Percentiles rank a stretch among this genome's conserved stretches.
Conservation (phyloP, 2,113 vertebrate genomes). For the Ivindomyrus marchei region DNA sequence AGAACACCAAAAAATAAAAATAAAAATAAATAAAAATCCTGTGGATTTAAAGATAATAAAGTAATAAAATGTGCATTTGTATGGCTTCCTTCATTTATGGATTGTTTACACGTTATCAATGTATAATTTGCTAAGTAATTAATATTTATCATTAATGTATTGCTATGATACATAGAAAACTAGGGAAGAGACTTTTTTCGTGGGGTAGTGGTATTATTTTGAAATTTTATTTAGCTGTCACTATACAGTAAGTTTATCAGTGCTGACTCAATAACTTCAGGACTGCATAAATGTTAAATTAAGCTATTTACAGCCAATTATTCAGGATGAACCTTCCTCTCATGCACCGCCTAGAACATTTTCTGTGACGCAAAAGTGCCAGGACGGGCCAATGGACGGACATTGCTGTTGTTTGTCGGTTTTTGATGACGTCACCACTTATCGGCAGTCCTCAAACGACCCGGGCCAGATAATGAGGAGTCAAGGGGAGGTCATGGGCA, state of each 20-base stretch:
- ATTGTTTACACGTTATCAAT: neutral
- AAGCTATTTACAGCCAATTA: neutral
- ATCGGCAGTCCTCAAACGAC: neutral
- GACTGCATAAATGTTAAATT: neutral
- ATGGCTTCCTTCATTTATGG: neutral
- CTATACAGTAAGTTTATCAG: neutral
- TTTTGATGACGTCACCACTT: neutral
- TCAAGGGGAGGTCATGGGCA: neutral
- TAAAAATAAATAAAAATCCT: neutral
- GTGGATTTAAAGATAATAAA: slow-evolving; percentile 6
- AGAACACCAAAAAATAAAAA: neutral
- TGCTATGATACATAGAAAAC: neutral
- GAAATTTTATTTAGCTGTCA: neutral
- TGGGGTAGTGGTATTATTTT: neutral
- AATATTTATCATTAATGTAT: neutral
- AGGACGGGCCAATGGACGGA: neutral
- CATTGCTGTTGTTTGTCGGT: neutral
- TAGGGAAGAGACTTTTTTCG: neutral
- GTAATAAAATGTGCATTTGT: neutral
- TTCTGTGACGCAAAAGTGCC: neutral
- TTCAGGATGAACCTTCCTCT: neutral
- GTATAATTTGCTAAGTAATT: neutral
- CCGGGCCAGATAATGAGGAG: neutral
- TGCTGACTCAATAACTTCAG: neutral
- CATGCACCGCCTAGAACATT: neutral